Conservation (phyloP, 2,888 invertebrate species). For the Lamellibrachia satsuma region DNA sequence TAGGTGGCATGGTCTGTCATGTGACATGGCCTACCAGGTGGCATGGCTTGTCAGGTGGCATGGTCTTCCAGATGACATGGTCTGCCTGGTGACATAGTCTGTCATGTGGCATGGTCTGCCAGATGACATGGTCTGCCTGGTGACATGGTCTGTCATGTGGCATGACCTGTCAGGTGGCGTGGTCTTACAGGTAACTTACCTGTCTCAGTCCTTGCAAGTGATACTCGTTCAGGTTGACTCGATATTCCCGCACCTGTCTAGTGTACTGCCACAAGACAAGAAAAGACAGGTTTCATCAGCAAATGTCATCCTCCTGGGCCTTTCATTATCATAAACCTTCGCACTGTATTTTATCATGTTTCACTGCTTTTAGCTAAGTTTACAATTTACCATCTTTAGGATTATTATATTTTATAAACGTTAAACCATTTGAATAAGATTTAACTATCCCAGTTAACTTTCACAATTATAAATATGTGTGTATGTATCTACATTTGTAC, state of each 20-base stretch:
- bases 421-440: neutral
- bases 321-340: neutral
- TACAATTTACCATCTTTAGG: neutral
- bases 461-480: neutral
- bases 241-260: conserved; percentile 52
- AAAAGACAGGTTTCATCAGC: neutral
- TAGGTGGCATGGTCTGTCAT: neutral
- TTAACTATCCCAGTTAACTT: neutral
- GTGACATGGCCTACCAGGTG: neutral
- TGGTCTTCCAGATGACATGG: too few species aligned
- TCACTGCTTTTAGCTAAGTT: neutral
- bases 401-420: neutral
- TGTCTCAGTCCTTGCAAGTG: conserved; percentile 53
- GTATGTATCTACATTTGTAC: neutral
- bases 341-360: neutral
- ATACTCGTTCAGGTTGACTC: conserved; percentile 57
- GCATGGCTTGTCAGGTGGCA: neutral
- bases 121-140: neutral
- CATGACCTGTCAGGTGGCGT: neutral
- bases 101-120: neutral
- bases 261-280: conserved; percentile 46
- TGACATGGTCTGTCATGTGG: neutral
- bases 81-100: too few species aligned
- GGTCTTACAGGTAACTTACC: conserved; percentile 41
- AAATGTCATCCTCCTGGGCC: too few species aligned